phyloP scores from a whole-genome alignment of 1,140 invertebrate genomes.

The Temnothorax curvispinosus region DNA sequence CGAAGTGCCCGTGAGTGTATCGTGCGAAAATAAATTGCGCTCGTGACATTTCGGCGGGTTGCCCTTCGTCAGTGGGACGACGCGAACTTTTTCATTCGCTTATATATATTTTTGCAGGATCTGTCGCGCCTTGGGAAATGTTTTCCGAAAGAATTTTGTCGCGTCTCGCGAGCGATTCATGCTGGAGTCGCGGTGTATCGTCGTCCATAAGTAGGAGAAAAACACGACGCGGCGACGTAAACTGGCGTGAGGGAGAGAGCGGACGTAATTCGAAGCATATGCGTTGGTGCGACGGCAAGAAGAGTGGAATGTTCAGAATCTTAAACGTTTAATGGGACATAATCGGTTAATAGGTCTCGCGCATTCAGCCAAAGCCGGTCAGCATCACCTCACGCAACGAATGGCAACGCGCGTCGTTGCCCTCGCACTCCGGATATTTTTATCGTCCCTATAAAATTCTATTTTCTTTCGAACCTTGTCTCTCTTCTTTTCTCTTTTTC shows the following conservation, averaged over 20 bases:
- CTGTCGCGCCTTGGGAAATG: neutral
- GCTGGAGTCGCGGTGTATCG: neutral
- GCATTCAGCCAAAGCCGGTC: slow-evolving; percentile 63
- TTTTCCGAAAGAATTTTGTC: neutral
- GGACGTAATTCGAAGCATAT: slow-evolving; percentile 38
- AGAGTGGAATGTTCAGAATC: slow-evolving; percentile 76
- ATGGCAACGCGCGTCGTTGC: slow-evolving; percentile 43
- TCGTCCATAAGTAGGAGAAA: neutral
- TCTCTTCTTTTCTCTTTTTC: neutral
- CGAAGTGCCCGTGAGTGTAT: neutral
- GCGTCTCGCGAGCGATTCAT: neutral
- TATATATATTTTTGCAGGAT: neutral
- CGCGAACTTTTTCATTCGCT: neutral
- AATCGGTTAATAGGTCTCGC: slow-evolving; percentile 77
- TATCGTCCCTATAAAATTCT: slow-evolving; percentile 41
- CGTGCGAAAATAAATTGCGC: neutral
- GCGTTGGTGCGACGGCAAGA: slow-evolving; percentile 39
- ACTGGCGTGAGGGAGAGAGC: neutral
- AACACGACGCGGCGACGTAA: neutral
- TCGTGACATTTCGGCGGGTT: neutral
- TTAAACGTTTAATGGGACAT: slow-evolving; percentile 80
- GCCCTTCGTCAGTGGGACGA: neutral
- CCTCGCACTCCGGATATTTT: slow-evolving; percentile 26
- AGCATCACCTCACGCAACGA: slow-evolving; percentile 32
- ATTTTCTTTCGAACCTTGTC: neutral